Evolutionary conservation across 2,797 vertebrate species (phyloP).

Genomic region (Carcharodon carcharias): DNA sequence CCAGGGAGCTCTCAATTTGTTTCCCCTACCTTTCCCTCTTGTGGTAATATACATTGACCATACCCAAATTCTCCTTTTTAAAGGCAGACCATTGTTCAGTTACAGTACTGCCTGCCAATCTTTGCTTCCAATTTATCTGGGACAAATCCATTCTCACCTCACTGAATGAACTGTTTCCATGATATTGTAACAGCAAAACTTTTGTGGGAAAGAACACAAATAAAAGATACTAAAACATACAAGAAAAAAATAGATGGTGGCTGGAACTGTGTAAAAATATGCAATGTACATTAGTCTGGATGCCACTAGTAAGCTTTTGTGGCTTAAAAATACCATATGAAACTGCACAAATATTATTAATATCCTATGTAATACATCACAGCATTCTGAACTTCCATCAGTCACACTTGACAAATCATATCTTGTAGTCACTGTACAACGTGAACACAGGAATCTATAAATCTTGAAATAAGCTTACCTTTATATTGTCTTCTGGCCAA

Average conservation of each 20-base stretch:
- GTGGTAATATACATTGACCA: too few species aligned
- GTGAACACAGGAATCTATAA: neutral
- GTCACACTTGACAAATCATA: neutral
- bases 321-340: neutral
- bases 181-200: neutral
- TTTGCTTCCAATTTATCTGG: too few species aligned
- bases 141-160: too few species aligned
- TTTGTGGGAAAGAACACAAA: neutral
- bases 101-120: too few species aligned
- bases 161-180: neutral
- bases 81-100: too few species aligned
- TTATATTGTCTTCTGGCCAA: constrained; percentile 90
- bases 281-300: neutral
- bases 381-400: neutral
- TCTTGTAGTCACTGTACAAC: too few species aligned
- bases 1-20: too few species aligned
- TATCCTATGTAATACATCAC: neutral
- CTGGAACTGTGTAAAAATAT: neutral
- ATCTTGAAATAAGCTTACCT: constrained; percentile 60
- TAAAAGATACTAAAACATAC: neutral
- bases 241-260: neutral
- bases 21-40: too few species aligned
- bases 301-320: neutral
- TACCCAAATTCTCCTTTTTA: too few species aligned
- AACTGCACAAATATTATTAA: neutral